Conservation (phyloP, 2,888 invertebrate species). For the Pheosia tremula region DNA sequence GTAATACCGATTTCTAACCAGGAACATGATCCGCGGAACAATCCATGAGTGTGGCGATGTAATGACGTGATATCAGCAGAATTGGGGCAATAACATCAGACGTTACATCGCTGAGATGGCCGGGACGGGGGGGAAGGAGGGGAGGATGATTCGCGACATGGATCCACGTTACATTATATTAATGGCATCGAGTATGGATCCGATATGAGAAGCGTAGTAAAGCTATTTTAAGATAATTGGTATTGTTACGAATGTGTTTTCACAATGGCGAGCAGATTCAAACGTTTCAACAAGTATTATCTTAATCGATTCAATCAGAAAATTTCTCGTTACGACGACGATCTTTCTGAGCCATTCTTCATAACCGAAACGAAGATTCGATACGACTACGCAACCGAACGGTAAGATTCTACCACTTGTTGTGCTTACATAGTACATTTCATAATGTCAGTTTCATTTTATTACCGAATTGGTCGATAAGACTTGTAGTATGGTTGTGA, state of each 20-base stretch:
- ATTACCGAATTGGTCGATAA: too few species aligned
- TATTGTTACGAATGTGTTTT: background rate
- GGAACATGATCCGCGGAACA: conserved; percentile 20
- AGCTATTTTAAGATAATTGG: background rate
- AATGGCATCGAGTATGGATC: background rate
- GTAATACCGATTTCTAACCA: background rate
- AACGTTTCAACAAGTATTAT: too few species aligned
- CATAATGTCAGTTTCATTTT: too few species aligned
- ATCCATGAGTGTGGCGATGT: conserved; percentile 13
- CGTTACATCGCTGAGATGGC: background rate
- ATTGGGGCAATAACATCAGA: conserved; percentile 28
- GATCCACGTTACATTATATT: background rate
- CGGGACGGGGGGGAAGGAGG: background rate
- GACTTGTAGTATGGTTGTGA: too few species aligned
- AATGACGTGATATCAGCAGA: conserved; percentile 28
- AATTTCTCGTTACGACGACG: too few species aligned
- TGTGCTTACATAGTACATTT: too few species aligned
- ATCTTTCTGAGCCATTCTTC: too few species aligned
- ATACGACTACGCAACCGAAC: too few species aligned
- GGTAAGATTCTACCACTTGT: too few species aligned
- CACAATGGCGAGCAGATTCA: too few species aligned
- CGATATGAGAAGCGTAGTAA: background rate
- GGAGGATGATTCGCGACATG: background rate
- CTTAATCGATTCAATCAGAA: too few species aligned
- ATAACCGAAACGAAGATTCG: too few species aligned